These are phyloP conservation scores for Turritopsis rubra DNA, from an alignment of 30 jellyfish, hydroid and myxozoan species.

Conservation along the genomic window DNA sequence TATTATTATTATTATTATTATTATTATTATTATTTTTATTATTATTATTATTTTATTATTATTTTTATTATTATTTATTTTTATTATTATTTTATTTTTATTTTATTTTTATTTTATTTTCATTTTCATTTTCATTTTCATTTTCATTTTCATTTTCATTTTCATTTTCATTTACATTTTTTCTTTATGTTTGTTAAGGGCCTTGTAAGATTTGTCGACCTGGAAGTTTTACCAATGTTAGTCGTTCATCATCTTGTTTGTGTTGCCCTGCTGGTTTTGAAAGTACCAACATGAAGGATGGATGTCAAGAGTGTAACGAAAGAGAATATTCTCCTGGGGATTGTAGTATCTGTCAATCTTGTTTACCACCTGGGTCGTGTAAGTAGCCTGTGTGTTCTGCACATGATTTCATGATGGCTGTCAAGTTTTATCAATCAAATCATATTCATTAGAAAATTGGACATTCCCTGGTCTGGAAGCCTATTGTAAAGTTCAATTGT, in stretches of 20 bases:
- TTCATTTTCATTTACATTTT: not conserved
- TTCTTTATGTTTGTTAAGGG: constrained; percentile 43
- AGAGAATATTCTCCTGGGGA: constrained; percentile 82
- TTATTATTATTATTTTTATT: no score
- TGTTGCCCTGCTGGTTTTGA: constrained; percentile 95
- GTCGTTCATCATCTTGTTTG: constrained; percentile 61
- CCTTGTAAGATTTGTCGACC: constrained; percentile 87
- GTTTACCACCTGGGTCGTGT: constrained; percentile 67
- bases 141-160: not conserved
- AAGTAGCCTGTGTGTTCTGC: constrained; percentile 20
- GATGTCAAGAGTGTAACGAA: constrained; percentile 65
- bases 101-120: no score
- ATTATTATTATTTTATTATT: no score
- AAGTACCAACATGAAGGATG: constrained; percentile 62
- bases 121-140: not conserved
- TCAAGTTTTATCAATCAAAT: no score
- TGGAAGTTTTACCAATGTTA: constrained; percentile 69
- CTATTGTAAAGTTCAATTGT: no score
- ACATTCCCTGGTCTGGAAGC: no score
- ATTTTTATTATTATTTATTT: no score
- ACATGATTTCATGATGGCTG: not conserved
- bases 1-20: no score
- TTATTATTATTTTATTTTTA: no score
- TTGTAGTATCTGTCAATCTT: constrained; percentile 58
- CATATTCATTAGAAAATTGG: no score